Evolutionary conservation across 2,113 vertebrate species (phyloP), one percentile per base, ranked within the genome.

Genomic region (Zosterops lateralis): DNA sequence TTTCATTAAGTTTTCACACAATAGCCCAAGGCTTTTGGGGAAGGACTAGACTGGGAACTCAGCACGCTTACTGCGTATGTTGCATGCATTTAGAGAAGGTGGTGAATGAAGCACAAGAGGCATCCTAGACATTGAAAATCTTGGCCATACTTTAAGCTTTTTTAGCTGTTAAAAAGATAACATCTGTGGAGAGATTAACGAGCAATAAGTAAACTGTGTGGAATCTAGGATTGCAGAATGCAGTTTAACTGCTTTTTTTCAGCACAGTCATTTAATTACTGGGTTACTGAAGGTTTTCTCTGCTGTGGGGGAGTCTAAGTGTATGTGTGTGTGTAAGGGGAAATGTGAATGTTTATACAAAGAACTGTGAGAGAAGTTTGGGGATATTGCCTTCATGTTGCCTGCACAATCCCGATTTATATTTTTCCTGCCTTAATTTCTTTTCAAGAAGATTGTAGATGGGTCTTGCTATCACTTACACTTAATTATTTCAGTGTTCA

Each of bases 221-320:
- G 87, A 32, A 91, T 87, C 24, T 29, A 38, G 89, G 34, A 73
- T 73, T 93, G 94, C 87, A 95, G 93, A 97, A 95, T 95, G 90
- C 68, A 93, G 92, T 96, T 97, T 81, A 95, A 90, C 94, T 96
- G 93, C 83, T 75, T 90, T 93, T 93, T 96, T 96, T 97, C 94
- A 96, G 89, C 94, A 85, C 68, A 84, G 92, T 97, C 93, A 51
- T 82, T 91, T 97, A 96, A 96, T 97, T 96, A 83, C 90, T 91
- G 96, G 94, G 84, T 96, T 97, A 72, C 64, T 71, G 83, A 84
- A 81, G 42, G 36, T 94, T 95, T 96, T 96, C 64, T 90, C 81
- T 24, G 36, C 93, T 85, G 5, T 6, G 57, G 73, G 81, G 57
- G 17, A 24, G 44, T 45, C 38, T 38, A 38, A 48, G 47, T 24